Evolutionary conservation across 2,113 vertebrate species (phyloP).

Genomic region (Clarias batrachus): DNA sequence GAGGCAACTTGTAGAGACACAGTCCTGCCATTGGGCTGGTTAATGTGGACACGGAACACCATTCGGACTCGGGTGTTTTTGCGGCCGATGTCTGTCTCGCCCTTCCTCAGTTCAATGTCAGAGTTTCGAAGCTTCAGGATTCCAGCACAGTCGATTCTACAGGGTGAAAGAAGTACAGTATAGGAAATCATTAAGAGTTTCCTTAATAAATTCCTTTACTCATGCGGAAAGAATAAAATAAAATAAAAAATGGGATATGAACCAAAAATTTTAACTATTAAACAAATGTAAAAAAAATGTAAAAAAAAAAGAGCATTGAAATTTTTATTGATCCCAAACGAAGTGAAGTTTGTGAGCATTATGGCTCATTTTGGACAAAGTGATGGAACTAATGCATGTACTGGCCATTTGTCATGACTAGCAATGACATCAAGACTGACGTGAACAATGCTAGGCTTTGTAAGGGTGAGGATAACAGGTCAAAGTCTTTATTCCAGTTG

Average conservation of each 20-base stretch:
- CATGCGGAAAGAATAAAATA: not conserved
- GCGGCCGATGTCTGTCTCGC: slow-evolving; percentile 84
- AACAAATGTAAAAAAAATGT: slow-evolving; percentile 2
- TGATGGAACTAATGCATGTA: slow-evolving; percentile 6
- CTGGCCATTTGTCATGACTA: not conserved
- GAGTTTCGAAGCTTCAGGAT: slow-evolving; percentile 87
- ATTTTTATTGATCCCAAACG: not conserved
- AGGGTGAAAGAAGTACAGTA: not conserved
- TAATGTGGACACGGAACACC: slow-evolving; percentile 84
- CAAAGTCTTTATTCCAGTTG: not conserved
- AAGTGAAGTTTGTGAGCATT: not conserved
- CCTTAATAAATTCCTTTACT: slow-evolving; percentile 6
- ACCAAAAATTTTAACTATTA: not conserved
- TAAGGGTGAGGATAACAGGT: slow-evolving; percentile 6
- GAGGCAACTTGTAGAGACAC: slow-evolving; percentile 83
- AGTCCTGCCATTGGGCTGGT: slow-evolving; percentile 78
- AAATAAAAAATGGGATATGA: not conserved
- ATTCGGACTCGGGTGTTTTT: slow-evolving; percentile 85
- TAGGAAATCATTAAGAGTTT: not conserved
- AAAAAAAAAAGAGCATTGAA: not conserved
- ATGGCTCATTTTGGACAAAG: not conserved
- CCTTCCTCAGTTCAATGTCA: slow-evolving; percentile 85
- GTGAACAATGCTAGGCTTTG: slow-evolving; percentile 15
- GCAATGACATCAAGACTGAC: not conserved
- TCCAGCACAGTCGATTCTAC: slow-evolving; percentile 85